phyloP scores from a whole-genome alignment of 2,797 vertebrate genomes.

The Chlorospingus semifuscus region DNA sequence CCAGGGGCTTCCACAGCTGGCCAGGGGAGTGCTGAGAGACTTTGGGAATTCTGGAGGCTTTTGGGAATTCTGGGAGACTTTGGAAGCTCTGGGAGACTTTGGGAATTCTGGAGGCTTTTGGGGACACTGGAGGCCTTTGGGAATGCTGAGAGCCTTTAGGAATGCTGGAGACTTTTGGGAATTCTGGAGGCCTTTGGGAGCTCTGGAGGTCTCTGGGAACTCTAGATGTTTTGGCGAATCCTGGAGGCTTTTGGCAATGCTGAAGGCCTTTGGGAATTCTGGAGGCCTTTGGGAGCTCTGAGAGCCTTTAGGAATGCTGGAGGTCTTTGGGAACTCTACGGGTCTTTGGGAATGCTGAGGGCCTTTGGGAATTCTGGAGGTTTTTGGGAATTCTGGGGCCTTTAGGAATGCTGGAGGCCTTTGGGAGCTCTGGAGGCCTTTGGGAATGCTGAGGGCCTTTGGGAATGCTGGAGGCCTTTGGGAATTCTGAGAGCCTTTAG shows the following conservation, averaged over 20 bases:
- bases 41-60: rapidly evolving
- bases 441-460: no score
- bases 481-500: background rate
- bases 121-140: background rate
- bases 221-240: background rate
- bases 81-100: no score
- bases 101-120: rapidly evolving
- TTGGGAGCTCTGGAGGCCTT: no score
- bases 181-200: rapidly evolving
- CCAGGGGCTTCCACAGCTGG: no score
- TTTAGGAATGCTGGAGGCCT: no score
- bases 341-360: rapidly evolving
- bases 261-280: rapidly evolving
- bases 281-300: rapidly evolving
- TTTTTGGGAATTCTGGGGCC: background rate
- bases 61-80: background rate
- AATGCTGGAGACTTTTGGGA: background rate
- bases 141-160: rapidly evolving
- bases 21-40: no score
- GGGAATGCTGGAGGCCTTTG: no score
- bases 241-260: rapidly evolving
- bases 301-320: rapidly evolving
- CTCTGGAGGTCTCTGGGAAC: rapidly evolving
- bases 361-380: background rate
- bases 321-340: rapidly evolving